Base-by-base conservation (phyloP, 2,113 vertebrate species). In the Apistogramma diplotaenia region DNA sequence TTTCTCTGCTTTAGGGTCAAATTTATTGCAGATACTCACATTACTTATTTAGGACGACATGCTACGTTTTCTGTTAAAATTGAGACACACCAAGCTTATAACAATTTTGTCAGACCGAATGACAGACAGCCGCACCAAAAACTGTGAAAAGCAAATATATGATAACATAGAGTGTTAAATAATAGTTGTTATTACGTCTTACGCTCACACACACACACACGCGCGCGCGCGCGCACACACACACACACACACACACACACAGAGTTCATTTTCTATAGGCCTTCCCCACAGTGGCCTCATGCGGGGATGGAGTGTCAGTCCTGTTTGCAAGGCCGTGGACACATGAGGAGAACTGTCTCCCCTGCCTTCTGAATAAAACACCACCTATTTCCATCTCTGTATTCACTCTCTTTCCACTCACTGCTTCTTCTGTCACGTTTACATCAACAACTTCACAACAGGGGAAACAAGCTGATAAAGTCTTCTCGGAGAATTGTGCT, bases 341-440 rank as follows among this genome's bases (percentile, higher is more conserved):
- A 61, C 76, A 81, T 40, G 76, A 79, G 79, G 29, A 51, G 16
- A 37, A 56, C 60, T n/a, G 71, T 67, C 67, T 84, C 81, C 25
- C 67, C 56, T 54, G 61, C 25, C 70, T 65, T 37, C 74, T 76
- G 29, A 81, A 89, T 89, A 84, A 86, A 85, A 81, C 74, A 35
- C 16, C 46, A 49, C 51, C 31, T 4, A 40, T 55, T 59, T 84
- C 43, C 40, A 49, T 12, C 74, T 19, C 46, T 55, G 35, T 55
- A n/a, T 43, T 67, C 61, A 18, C 61, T 27, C 2, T 46, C 61
- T 65, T 21, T 65, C 6, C 21, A 43, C 61, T 25, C 61, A 10
- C 3, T 0, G 37, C 25, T 23, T 19, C 18, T 21, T 27, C 33
- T 35, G 21, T 65, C 35, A 25, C 18, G 40, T 43, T 43, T 43